Evolutionary conservation across 2,113 vertebrate species (phyloP), one percentile per base, ranked within the genome.

Genomic region (Malurus melanocephalus): DNA sequence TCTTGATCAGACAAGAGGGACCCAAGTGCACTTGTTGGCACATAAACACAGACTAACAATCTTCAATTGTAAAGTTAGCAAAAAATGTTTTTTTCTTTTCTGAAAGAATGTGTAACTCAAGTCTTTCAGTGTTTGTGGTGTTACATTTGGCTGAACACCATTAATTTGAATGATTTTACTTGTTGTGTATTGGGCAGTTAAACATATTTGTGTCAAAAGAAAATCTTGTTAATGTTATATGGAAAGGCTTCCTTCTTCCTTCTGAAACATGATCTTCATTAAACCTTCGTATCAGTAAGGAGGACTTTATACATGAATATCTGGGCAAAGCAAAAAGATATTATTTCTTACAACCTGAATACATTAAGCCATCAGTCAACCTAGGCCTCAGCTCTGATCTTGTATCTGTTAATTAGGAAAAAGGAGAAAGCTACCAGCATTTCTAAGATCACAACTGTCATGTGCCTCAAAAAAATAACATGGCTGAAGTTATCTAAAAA

Each of bases 1-100:
- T 87, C 74, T 90, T 94, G 77, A 93, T 93, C 87, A 93, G 94
- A 95, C 86, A 95, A 93, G 61, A 95, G 75, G 48, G 4, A 0
- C 53, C 60, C 60, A 89, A 75, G 46, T 38, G 68, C 30, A 38
- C 30, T 91, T 85, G 42, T 16, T 94, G 82, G 76, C 80, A 91
- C 72, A 68, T 85, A 88, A 95, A 80, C 49, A 94, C 51, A 85
- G 59, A 73, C 11, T 55, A 68, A 57, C 46, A 83, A 85, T 85
- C 90, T 91, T 86, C 72, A 95, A 8, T 85, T 83, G 59, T 27
- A 79, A 85, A 80, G 66, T 62, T 84, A 78, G 78, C 46, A 43
- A 89, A 90, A 56, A 78, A 2, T 30, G 9, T 16, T 48, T 92
- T 91, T 74, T 73, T 46, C 62, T 76, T 76, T 80, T 94, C 62